Evolutionary conservation across 2,888 invertebrate genomes (phyloP), one percentile per base, ranked within the genome.

Genomic region (Netelia fuscicornis): DNA sequence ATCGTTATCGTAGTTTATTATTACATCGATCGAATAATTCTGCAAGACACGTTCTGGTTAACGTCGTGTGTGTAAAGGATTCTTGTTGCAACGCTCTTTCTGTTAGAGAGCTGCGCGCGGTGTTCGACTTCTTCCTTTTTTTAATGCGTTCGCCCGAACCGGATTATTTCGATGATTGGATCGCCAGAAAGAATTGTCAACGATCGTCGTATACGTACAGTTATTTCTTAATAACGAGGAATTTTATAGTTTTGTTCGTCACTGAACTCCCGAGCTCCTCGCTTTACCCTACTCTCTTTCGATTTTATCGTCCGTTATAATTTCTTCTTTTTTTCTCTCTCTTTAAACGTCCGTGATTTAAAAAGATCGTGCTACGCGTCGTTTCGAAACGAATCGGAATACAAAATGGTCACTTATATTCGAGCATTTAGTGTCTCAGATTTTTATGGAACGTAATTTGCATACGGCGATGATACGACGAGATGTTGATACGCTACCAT

Each of bases 351-450:
- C 30, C 5, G 6, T 3, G 6, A 5, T 30, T 30, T 30, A 0
- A 30, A 30, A 30, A 30, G 6, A 30, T 5, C 30, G 30, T 30
- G 3, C 30, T n/a, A 17, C 37, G 64, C 5, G 8, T 0, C 13
- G 25, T 8, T 42, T 30, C 20, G 9, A 90, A 30, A 30, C 30
- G 30, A 30, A 30, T 30, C 30, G 30, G 30, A 2, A 30, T 30
- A 30, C 2, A 30, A 30, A 30, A 30, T 30, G 30, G 30, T 30
- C 30, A 30, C 30, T 30, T 30, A 30, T 30, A 30, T 30, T 30
- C 30, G 30, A 30, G 30, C 30, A 30, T 30, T 30, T 30, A 30
- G 30, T 30, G 30, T 30, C 30, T 30, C 30, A 30, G 30, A 30
- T 30, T 30, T 30, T 30, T 30, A 30, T 30, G 30, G 30, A 30